These are phyloP conservation scores for Fundulus diaphanus DNA, from an alignment of 2,797 vertebrate species.

Conservation along the genomic window DNA sequence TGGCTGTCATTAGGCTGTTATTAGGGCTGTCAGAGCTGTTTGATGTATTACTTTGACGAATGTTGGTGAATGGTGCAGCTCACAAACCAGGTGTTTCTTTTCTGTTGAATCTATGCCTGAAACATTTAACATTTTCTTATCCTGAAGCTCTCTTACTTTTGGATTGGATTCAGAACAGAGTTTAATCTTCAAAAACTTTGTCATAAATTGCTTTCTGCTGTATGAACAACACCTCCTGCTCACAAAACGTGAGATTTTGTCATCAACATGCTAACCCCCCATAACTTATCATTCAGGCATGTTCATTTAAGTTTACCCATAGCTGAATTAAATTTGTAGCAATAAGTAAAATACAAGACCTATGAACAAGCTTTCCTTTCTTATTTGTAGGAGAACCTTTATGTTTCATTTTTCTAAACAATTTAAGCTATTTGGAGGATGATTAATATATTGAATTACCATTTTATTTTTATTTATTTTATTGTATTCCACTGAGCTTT, in stretches of 20 bases:
- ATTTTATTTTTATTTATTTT: no score
- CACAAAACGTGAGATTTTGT: background rate
- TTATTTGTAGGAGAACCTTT: no score
- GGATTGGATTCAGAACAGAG: background rate
- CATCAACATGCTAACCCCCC: background rate
- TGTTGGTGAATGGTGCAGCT: conserved; percentile 34
- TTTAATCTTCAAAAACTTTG: conserved; percentile 1
- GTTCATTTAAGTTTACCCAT: background rate
- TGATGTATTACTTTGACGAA: conserved; percentile 50
- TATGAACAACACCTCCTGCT: conserved; percentile 14
- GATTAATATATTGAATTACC: no score
- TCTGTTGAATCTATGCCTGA: background rate
- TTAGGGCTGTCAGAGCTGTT: conserved; percentile 55
- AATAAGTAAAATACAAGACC: background rate
- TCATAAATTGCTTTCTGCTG: conserved; percentile 2
- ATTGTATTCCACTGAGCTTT: no score
- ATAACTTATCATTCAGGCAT: background rate
- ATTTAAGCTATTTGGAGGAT: background rate
- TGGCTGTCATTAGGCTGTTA: conserved; percentile 61
- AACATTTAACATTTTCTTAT: conserved; percentile 8
- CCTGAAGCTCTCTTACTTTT: conserved; percentile 13
- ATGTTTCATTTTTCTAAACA: background rate
- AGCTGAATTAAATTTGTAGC: background rate
- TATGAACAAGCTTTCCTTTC: background rate
- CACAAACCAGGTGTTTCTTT: conserved; percentile 38